Base-by-base conservation (phyloP, 2,113 vertebrate genomes). In the Mus musculus region DNA sequence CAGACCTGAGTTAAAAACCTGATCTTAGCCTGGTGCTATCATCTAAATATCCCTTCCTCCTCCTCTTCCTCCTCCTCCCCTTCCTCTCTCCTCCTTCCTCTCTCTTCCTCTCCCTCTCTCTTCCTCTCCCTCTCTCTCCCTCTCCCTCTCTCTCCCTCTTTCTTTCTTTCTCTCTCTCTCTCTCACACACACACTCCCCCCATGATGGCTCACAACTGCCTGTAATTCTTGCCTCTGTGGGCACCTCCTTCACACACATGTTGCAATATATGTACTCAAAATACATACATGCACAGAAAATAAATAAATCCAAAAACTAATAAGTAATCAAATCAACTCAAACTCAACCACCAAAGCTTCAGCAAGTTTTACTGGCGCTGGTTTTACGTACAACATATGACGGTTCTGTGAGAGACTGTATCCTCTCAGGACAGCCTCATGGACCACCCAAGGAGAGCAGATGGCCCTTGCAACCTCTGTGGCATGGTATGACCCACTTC, bases 21-120 rank as follows among this genome's bases (percentile, higher is more conserved):
- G 59, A 36, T 76, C 13, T 61, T 30, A 69, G 73, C 49, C 61
- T 69, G 63, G 24, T 56, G 86, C 13, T 56, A 28, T 52, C 54
- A 85, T 16, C 82, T 86, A 86, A 67, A 86, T 30, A 33, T 9
- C 5, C 13, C 42, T 7, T 28, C 22, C 9, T 22, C 73, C 3
- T n/a, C 12, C 4, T 7, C 22, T 19, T 24, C 20, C 7, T n/a
- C 33, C 0, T 28, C 63, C 10, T 9, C 28, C 7, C 20, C 4
- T 0, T 33, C 2, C 16, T 3, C 7, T 2, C 8, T 6, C 24
- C 5, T 7, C 19, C 19, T 13, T 9, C 11, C 54, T 13, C 7
- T 20, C 56, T 9, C 17, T 6, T 30, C 9, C 33, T 56, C 52
- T 4, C 30, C 11, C 6, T 1, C 24, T 3, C n/a, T 42, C n/a